Evolutionary conservation across 2,888 invertebrate species (phyloP).

Genomic region (Scaptomyza caliginosa): DNA sequence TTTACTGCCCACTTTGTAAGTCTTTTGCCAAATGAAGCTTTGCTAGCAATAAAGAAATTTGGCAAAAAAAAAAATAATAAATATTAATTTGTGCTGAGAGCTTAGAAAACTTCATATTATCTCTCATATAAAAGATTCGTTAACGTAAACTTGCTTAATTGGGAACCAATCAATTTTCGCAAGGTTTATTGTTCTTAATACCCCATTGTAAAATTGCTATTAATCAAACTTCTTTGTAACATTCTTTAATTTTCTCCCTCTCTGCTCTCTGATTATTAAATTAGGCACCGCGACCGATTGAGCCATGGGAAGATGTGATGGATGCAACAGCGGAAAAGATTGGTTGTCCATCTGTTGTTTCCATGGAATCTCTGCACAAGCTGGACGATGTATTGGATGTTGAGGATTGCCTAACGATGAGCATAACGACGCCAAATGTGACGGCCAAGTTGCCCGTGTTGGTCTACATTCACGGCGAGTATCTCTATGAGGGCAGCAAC

Average conservation of each 20-base stretch:
- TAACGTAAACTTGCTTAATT: conserved; percentile 1
- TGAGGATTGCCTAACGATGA: conserved; percentile 82
- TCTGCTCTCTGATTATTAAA: not conserved
- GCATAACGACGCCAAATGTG: conserved; percentile 80
- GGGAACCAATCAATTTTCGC: conserved; percentile 3
- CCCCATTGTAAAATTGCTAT: not conserved
- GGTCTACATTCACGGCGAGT: conserved; percentile 84
- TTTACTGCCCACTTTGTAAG: conserved; percentile 2
- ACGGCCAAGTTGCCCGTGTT: conserved; percentile 81
- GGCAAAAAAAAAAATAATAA: conserved; percentile 5
- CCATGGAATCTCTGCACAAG: conserved; percentile 66
- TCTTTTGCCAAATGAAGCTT: not conserved
- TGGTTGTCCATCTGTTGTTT: conserved; percentile 81
- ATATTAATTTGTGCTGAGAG: conserved; percentile 15
- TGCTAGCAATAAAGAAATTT: not conserved
- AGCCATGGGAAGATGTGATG: conserved; percentile 81
- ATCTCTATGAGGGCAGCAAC: conserved; percentile 82
- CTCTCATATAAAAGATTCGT: not conserved
- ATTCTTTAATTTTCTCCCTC: not conserved
- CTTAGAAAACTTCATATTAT: not conserved
- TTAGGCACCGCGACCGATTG: conserved; percentile 80
- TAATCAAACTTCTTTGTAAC: conserved; percentile 8
- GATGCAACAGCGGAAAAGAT: conserved; percentile 79
- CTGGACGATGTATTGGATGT: conserved; percentile 75
- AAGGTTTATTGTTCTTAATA: not conserved